Conservation (phyloP, 35 echinoderm and acorn worm species). For the Ophiothrix spiculata region DNA sequence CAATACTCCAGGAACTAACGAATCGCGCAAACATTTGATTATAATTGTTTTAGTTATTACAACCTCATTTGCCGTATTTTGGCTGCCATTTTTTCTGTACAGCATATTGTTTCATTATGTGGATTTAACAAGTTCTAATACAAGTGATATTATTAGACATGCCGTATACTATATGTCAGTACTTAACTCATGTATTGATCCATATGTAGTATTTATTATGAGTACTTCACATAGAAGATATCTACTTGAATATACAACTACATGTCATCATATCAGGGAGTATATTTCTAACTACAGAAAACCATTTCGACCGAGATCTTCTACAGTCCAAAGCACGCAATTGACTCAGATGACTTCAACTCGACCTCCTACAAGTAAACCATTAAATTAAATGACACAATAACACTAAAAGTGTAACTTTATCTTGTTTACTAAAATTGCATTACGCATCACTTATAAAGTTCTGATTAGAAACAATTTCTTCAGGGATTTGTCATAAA, state of each 20-base stretch:
- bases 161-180: not conserved
- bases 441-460: no score
- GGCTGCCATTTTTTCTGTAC: not conserved
- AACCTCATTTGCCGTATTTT: not conserved
- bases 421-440: no score
- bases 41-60: not conserved
- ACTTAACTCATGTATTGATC: not conserved
- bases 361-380: no score
- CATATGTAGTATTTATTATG: not conserved
- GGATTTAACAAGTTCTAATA: not conserved
- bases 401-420: no score
- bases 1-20: not conserved
- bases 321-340: not conserved
- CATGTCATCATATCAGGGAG: not conserved
- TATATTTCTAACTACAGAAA: not conserved
- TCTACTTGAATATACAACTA: not conserved
- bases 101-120: not conserved
- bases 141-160: not conserved
- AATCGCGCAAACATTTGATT: not conserved
- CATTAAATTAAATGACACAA: no score
- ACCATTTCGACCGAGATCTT: no score
- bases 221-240: not conserved
- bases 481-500: no score
- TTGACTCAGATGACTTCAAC: conserved; percentile 1
- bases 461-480: no score